These are phyloP conservation scores for Callospermophilus lateralis DNA, from an alignment of 2,113 vertebrate species.

Conservation along the genomic window DNA sequence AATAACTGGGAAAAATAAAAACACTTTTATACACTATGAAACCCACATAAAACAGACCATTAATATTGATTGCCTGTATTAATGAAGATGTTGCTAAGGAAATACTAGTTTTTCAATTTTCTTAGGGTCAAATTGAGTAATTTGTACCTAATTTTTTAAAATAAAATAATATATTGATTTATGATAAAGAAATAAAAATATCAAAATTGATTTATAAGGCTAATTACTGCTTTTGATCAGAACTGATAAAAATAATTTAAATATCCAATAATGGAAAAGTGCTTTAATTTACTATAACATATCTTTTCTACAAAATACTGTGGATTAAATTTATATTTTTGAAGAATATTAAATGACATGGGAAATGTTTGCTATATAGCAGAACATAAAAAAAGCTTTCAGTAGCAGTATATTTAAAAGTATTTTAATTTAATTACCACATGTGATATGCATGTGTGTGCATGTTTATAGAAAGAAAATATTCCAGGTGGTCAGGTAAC, in stretches of 20 bases:
- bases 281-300: conserved; percentile 15
- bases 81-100: neutral
- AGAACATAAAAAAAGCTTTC: conserved; percentile 2
- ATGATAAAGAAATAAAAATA: conserved; percentile 49
- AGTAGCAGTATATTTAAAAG: neutral
- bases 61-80: neutral
- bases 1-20: conserved; percentile 53
- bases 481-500: neutral
- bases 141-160: neutral
- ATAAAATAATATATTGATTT: conserved; percentile 28
- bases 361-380: neutral
- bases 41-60: neutral
- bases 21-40: conserved; percentile 51
- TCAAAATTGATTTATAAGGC: conserved; percentile 9
- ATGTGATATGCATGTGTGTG: neutral
- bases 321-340: conserved; percentile 35
- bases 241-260: conserved; percentile 55
- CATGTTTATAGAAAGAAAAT: conserved; percentile 28
- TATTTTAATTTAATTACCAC: conserved; percentile 8
- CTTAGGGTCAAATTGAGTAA: neutral
- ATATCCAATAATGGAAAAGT: neutral
- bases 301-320: conserved; percentile 44
- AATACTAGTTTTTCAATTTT: conserved; percentile 14
- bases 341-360: conserved; percentile 40
- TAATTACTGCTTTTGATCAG: conserved; percentile 30